Base-by-base conservation (phyloP, 2,797 vertebrate genomes). In the Ceyx erithaca region DNA sequence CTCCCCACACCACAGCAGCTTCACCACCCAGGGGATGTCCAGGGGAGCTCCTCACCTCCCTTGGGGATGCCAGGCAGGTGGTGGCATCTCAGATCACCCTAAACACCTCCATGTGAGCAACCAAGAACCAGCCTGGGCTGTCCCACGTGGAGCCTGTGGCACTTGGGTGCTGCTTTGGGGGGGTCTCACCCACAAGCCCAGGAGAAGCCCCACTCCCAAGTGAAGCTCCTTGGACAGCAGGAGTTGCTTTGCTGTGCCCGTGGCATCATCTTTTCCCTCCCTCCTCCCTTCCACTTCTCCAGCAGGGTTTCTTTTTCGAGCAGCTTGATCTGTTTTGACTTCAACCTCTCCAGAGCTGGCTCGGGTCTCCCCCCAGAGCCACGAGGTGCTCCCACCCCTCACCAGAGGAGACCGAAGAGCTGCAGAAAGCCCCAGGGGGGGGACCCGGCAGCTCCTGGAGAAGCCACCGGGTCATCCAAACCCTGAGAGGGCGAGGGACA, bases 11-110 rank as follows among this genome's bases (percentile, higher is more conserved):
- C 40, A 5, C 1, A 0, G 51, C 1, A 1, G 20, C 22, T 40
- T 45, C 12, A 45, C 52, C 13, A 33, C 9, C 3, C 19, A 1
- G 0, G 33, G 52, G 25, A 30, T 0, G 9, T 21, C 22, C 6
- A 1, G 68, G 20, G 62, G 33, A 54, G 23, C 58, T 64, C 11
- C 86, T 87, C 89, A 69, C 46, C 80, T 83, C 49, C 21, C 5
- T 3, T 7, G 1, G 23, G n/a, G 51, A 10, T 3, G 51, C 54
- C 1, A 2, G 43, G 30, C 33, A 18, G 76, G 19, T 40, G 68
- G 35, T 45, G 73, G 35, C 59, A 52, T 5, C 77, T 45, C 16
- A 3, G 22, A 2, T 23, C 45, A 52, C 62, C 61, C 62, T 12
- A 3, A 75, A 71, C 33, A 52, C 48, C 62, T 14, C 2, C 30